Evolutionary conservation across 1,140 invertebrate genomes (phyloP), one percentile per base, ranked within the genome.

Genomic region (Drosophila sproati): DNA sequence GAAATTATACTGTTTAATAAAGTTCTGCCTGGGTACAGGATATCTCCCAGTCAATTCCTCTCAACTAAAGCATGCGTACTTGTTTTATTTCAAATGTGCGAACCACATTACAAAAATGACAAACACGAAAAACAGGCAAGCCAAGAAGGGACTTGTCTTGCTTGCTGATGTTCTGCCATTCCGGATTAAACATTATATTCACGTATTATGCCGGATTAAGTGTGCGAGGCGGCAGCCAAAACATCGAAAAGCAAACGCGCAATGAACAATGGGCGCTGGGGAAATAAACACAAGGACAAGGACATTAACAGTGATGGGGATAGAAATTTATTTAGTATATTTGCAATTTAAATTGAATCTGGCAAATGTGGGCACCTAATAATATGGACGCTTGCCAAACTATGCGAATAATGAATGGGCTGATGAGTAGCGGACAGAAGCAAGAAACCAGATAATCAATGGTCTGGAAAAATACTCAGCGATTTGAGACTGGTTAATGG

Each of bases 401-500:
- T 70, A 73, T 41, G 20, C 71, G 32, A 73, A 77, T 66, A 64
- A 66, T 52, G 39, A 62, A 59, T 71, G 12, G 34, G 8, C 10
- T 20, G 57, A 34, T 63, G 48, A 60, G 68, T 59, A 47, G 54
- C 4, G 28, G 32, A 12, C 35, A 61, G 41, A 47, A 41, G 47
- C 51, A 50, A 10, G 48, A 75, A 76, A 74, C 62, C 51, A 47
- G 68, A 66, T 74, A 60, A 35, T 48, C 80, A 78, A 78, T 87
- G 80, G 70, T 51, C 59, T 73, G 83, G 83, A 87, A 88, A 83
- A 88, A 57, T 67, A 72, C 62, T 74, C 77, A 80, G 72, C 69
- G 52, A 72, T 82, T 82, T 77, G 72, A 12, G 72, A 10, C 50
- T 77, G 72, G 74, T 61, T 64, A 51, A 75, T 56, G 20, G n/a